Evolutionary conservation across 2,888 invertebrate genomes (phyloP).

Genomic region (Machimus rusticus): DNA sequence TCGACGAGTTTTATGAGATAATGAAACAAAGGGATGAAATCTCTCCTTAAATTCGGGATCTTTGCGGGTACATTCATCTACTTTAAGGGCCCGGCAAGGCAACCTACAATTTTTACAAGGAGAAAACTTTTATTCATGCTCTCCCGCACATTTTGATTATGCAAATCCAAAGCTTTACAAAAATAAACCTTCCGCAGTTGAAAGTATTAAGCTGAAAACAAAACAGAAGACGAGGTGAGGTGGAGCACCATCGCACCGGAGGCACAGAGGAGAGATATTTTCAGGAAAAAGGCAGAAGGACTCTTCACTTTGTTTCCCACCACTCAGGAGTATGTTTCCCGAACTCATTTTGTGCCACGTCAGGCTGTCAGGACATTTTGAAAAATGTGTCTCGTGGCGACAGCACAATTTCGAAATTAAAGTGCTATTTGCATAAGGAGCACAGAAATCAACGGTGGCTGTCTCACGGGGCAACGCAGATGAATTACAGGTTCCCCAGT

Average conservation of each 20-base stretch:
- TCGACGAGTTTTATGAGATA: neutral
- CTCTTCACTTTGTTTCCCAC: conserved; percentile 17
- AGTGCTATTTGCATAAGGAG: conserved; percentile 43
- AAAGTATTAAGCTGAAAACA: conserved; percentile 31
- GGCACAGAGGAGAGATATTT: conserved; percentile 19
- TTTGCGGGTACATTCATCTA: neutral
- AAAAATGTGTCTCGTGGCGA: conserved; percentile 45
- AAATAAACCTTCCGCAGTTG: conserved; percentile 40
- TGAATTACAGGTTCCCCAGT: conserved; percentile 33
- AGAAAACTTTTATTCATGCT: conserved; percentile 30
- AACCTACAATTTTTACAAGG: conserved; percentile 12
- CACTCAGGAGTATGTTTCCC: conserved; percentile 32
- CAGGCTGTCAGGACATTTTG: conserved; percentile 45
- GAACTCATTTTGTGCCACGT: conserved; percentile 39
- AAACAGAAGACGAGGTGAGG: neutral
- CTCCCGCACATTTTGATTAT: conserved; percentile 36
- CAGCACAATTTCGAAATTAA: conserved; percentile 45
- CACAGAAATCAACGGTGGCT: conserved; percentile 34
- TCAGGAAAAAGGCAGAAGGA: conserved; percentile 29
- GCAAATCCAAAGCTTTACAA: conserved; percentile 35
- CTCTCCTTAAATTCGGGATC: neutral
- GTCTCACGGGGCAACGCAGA: conserved; percentile 33
- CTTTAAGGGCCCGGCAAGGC: neutral
- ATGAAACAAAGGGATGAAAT: neutral
- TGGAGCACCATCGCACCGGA: neutral